Base-by-base conservation (phyloP, 2,888 invertebrate species). In the Drosophila lutescens region DNA sequence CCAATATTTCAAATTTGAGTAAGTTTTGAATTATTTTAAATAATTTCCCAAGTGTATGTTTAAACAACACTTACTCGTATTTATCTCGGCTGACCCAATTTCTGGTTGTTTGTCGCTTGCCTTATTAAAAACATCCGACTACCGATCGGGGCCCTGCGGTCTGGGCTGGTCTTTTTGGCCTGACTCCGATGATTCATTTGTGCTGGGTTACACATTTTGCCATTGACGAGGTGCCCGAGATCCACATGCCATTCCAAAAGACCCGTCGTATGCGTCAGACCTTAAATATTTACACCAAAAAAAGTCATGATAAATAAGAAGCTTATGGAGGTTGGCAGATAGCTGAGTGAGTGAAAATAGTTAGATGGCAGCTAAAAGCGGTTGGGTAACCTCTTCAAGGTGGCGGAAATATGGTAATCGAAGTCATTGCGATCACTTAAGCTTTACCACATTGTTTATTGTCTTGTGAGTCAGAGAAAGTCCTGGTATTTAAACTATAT, bases 61-160 rank as follows among this genome's bases (percentile, higher is more conserved):
- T 66, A 66, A 66, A 38, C 67, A 63, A 53, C 38, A 55, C 55
- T 68, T 65, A 81, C 70, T 69, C 56, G 78, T 69, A 83, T 80
- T 83, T 86, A 83, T 86, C 83, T 83, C 84, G 71, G 70, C 72
- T 76, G 87, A 88, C 83, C 85, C 77, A 84, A 86, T 88, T 84
- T 74, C 26, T 5, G 73, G 26, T 51, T 68, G 75, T 54, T 55
- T 77, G 77, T 82, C 80, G 77, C 63, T 47, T 76, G 88, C 80
- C 80, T 83, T 88, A 88, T 88, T 86, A 80, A 88, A 72, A 65
- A 47, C 65, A 59, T 58, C 51, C 47, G 60, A 68, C 79, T 68
- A 71, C 70, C 67, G 67, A 78, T 47, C 47, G 72, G 17, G 57
- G 67, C 56, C 75, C 67, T 51, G 63, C 86, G 43, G 71, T 80